A percentile compares a stretch with the other conserved stretches of the same genome.
phyloP scores from a whole-genome alignment of 2,888 invertebrate species.

The Stenoptilia bipunctidactyla region DNA sequence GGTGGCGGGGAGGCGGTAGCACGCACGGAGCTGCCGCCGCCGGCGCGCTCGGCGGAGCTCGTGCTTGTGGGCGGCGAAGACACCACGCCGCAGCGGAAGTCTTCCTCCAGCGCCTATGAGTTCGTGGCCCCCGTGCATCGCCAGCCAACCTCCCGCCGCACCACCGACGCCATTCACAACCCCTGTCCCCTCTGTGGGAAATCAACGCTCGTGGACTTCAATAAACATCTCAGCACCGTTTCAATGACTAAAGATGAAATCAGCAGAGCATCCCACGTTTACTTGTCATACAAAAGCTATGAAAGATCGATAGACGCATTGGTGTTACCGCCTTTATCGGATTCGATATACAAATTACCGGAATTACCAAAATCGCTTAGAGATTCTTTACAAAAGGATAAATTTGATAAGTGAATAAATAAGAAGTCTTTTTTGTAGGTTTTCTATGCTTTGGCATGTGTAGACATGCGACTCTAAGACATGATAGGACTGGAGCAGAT shows the following conservation, averaged over 20 bases:
- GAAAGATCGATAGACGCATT: conserved; percentile 44
- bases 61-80: background rate
- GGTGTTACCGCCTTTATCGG: conserved; percentile 45
- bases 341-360: conserved; percentile 49
- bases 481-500: too few species aligned
- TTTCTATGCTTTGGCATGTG: too few species aligned
- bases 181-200: conserved; percentile 45
- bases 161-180: background rate
- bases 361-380: conserved; percentile 40
- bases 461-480: too few species aligned
- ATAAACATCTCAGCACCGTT: conserved; percentile 40
- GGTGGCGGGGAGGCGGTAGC: conserved; percentile 52
- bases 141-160: background rate
- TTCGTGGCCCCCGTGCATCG: background rate
- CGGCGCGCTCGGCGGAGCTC: background rate
- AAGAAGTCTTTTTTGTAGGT: too few species aligned
- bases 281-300: conserved; percentile 41
- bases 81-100: too few species aligned
- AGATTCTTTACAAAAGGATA: conserved; percentile 5
- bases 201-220: conserved; percentile 38
- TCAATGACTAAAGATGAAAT: conserved; percentile 53
- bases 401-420: too few species aligned
- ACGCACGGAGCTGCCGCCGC: conserved; percentile 23
- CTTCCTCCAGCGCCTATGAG: too few species aligned
- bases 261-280: conserved; percentile 42